These are phyloP conservation scores for Hirtodrosophila duncani DNA, from an alignment of 2,888 invertebrate species.

Conservation along the genomic window DNA sequence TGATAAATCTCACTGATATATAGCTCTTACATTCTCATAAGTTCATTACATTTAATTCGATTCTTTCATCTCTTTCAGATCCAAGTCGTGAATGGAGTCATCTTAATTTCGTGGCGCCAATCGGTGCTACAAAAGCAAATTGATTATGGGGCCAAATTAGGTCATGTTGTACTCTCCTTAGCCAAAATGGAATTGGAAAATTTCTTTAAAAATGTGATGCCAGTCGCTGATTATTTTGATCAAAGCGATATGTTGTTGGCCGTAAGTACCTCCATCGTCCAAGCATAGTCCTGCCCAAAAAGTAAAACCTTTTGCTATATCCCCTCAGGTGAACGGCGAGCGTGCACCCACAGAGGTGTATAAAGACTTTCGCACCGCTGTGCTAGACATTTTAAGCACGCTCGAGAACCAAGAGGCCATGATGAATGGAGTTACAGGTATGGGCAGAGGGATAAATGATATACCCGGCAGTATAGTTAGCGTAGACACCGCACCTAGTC, in stretches of 20 bases:
- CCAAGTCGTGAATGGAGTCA: slow-evolving; percentile 91
- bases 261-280: slow-evolving; percentile 80
- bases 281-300: not conserved
- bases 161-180: slow-evolving; percentile 87
- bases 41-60: not conserved
- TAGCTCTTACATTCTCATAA: not conserved
- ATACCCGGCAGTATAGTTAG: slow-evolving; percentile 84
- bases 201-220: slow-evolving; percentile 93
- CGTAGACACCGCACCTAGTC: slow-evolving; percentile 81
- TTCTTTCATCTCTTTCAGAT: slow-evolving; percentile 81
- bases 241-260: slow-evolving; percentile 88
- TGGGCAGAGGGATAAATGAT: slow-evolving; percentile 80
- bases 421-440: slow-evolving; percentile 82
- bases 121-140: slow-evolving; percentile 92
- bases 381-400: slow-evolving; percentile 86
- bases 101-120: slow-evolving; percentile 92
- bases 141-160: slow-evolving; percentile 92
- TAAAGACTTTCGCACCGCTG: slow-evolving; percentile 88
- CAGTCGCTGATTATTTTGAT: slow-evolving; percentile 93
- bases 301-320: too few species aligned
- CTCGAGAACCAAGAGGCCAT: slow-evolving; percentile 83
- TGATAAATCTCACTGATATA: too few species aligned
- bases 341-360: slow-evolving; percentile 92
- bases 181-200: slow-evolving; percentile 93
- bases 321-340: slow-evolving; percentile 91